Evolutionary conservation across 1,140 invertebrate genomes (phyloP), one percentile per base, ranked within the genome.

Genomic region (Drosophila pseudoananassae): DNA sequence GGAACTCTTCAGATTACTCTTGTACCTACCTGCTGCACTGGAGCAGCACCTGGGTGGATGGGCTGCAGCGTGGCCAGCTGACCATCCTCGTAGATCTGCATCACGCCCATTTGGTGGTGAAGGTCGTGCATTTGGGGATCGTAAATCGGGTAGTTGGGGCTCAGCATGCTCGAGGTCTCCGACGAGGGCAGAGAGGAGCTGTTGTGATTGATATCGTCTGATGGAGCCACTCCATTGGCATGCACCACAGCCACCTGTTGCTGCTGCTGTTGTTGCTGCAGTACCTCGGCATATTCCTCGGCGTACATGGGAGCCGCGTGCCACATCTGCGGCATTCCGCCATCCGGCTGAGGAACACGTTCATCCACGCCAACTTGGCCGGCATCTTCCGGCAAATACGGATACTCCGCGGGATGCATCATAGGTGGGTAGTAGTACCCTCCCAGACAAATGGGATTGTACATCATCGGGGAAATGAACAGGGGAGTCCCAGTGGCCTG

Each of bases 161-260:
- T 91, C 12, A 91, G 38, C 84, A 91, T 84, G 59, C 76, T 90
- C 5, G 90, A 90, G 6, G 82, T 88, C 46, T 85, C 82, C 23
- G 91, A 88, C 2, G 73, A 83, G n/a, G 76, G 73, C 59, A 90
- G 53, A 33, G 90, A 85, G 2, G 87, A 59, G 40, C 66, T 72
- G 53, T 91, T 91, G 20, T 91, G 90, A 58, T 91, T 91, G 1
- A 90, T 65, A 55, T 91, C 90, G 52, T 91, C 90, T 20, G 56
- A 74, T 36, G 68, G 63, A 2, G 52, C 54, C 43, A 64, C 60
- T 33, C 74, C 73, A 38, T 77, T 77, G 14, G 57, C 57, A 58
- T 71, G 54, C 0, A 17, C 43, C 43, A 53, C 23, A 7, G 31
- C 51, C 33, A 64, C 58, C 46, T 71, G 68, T 46, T 66, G 66